Evolutionary conservation across 2,797 vertebrate species (phyloP), one percentile per base, ranked within the genome.

Genomic region (Vipera ursinii): DNA sequence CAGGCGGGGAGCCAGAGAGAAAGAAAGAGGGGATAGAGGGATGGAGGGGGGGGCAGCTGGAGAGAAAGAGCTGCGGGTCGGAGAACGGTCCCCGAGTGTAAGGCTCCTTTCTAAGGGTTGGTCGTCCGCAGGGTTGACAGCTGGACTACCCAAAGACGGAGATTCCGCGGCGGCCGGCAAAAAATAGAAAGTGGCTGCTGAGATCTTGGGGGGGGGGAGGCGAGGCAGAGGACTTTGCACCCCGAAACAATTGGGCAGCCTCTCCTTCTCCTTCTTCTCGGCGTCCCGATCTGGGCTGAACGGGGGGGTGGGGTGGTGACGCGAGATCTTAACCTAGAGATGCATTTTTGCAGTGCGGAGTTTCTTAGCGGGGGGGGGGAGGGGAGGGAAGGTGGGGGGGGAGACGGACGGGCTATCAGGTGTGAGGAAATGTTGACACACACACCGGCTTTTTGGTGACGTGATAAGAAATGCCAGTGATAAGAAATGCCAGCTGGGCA

Each of bases 41-140:
- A 38, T 15, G 5, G 87, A 24, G 22, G 92, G 92, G 90, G 89
- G 91, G 65, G 86, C 48, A 26, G 12, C 24, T 24, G 78, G 22
- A 10, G 44, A 55, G 28, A 73, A 32, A 55, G 86, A 86, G 73
- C 93, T 87, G 78, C 78, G 78, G 82, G 90, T 88, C 92, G 78
- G 69, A 88, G 89, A 93, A 89, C 89, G 90, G 90, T 94, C 92
- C 92, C 94, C 89, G 87, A 92, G 92, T 95, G 94, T 91, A 91
- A 82, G 8, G 44, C 73, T 48, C 73, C 65, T 73, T 73, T 73
- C 65, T 10, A 48, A 82, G 8, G 73, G 38, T 22, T 48, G 73
- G 8, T 0, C 38, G 20, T 48, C 53, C 56, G 93, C 95, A 91
- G 93, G 93, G 92, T 96, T 96, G 96, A 94, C 94, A 56, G 15